Base-by-base conservation (phyloP, 2,888 invertebrate genomes). In the Acronicta alni region DNA sequence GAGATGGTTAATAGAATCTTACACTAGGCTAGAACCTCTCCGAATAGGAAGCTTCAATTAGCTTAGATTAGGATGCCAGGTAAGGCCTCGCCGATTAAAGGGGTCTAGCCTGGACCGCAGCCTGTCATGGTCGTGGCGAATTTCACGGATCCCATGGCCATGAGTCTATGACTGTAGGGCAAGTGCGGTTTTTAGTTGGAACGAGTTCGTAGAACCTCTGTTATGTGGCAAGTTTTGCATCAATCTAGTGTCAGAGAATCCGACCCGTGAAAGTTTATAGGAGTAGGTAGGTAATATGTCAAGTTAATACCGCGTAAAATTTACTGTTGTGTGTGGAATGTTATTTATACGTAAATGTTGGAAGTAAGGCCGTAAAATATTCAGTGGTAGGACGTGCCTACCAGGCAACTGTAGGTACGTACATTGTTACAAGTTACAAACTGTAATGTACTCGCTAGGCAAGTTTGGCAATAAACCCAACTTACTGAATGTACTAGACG, bases 301-400 rank as follows among this genome's bases (percentile, higher is more conserved):
- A 65, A 57, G 39, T 47, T 56, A 41, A 51, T 60, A 51, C 39
- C 42, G 56, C 51, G 32, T 43, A 39, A 67, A 51, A 46, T 49
- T 20, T 18, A 52, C 30, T 44, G 44, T 37, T 35, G n/a, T 43
- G 17, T 56, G 48, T 23, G 14, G 38, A 45, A 53, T 18, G 54
- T 17, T 59, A 55, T 57, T 54, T 61, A 61, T 60, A 56, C 43
- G 51, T 35, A 35, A 35, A 37, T 44, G 42, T 38, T 56, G 49
- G 41, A 56, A 57, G 48, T 52, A 38, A 49, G 39, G 15, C 17
- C 35, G 45, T 75, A 39, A 65, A 76, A 63, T 75, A 72, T 78
- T 72, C 55, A 75, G 56, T 17, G 35, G 49, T 51, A 39, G 53
- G 49, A 37, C 39, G 67, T 37, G 37, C 61, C 20, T 17, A 16